Evolutionary conservation across 2,797 vertebrate genomes (phyloP), one percentile per base, ranked within the genome.

Genomic region (Bradypus variegatus): DNA sequence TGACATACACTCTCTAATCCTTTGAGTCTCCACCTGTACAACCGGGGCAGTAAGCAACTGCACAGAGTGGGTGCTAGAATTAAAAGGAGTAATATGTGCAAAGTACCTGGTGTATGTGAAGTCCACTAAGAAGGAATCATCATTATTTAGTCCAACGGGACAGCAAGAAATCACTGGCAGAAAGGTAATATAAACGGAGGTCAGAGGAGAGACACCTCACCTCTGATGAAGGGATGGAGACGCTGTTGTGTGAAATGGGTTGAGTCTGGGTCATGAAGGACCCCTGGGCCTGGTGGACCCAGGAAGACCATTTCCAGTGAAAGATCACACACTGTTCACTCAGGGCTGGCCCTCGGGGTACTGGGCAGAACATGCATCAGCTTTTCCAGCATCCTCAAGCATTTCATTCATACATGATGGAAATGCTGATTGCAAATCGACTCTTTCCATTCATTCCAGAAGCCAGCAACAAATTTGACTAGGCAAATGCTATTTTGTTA

Each of bases 301-400:
- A 4, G 25, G 53, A 38, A 73, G 33, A 62, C 69, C 2, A 1
- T 48, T 48, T 75, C 70, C 12, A 36, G 31, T 5, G 21, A 75
- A 3, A 62, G 50, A 4, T 2, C 2, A 23, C 4, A 0, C 3
- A 1, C 36, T 4, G 21, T 8, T 0, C 15, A 79, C 31, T 38
- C 4, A n/a, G 13, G 60, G 3, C 33, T n/a, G 65, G n/a, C 13
- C 21, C 6, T 0, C 1, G 0, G 0, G 8, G 53, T 15, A 4
- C 33, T 8, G 3, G 7, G 38, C 0, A 45, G 18, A 73, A 15
- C 3, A 18, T 82, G 31, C 9, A 1, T 36, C 8, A 3, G 6
- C 29, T 65, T 65, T 21, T n/a, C 65, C 50, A 50, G 15, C 33
- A 14, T n/a, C 23, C 25, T 29, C 25, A 18, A 73, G 53, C 13